phyloP scores from a whole-genome alignment of 92 coral and sea anemone genomes.

The Isaurus tuberculatus region DNA sequence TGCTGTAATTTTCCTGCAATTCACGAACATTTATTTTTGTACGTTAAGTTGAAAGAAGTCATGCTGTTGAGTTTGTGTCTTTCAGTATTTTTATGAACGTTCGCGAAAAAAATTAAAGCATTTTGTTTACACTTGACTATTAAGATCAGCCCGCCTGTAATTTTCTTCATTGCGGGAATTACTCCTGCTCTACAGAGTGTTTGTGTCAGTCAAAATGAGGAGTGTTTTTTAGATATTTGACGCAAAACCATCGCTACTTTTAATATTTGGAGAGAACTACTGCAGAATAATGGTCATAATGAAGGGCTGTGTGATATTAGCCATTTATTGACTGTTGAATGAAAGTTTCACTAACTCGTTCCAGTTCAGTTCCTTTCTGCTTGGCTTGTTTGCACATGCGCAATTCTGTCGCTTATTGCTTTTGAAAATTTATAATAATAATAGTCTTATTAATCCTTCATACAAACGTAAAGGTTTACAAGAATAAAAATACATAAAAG shows the following conservation, averaged over 20 bases:
- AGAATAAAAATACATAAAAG: too few relatives aligned
- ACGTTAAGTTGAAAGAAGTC: neutral
- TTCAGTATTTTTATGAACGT: neutral
- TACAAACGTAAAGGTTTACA: too few relatives aligned
- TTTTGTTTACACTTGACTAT: neutral
- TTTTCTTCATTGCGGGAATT: neutral
- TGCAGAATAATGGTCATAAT: neutral
- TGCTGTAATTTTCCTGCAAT: neutral
- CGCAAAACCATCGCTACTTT: neutral
- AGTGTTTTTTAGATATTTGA: neutral
- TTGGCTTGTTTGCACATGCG: too few relatives aligned
- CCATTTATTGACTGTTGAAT: too few relatives aligned
- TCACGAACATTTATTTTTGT: neutral
- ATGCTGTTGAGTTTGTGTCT: neutral
- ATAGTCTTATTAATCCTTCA: too few relatives aligned
- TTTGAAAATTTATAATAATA: too few relatives aligned
- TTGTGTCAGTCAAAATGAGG: neutral
- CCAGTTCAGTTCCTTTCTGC: too few relatives aligned
- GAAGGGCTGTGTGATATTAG: too few relatives aligned
- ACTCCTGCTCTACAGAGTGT: neutral
- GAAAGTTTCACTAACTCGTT: too few relatives aligned
- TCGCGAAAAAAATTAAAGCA: neutral
- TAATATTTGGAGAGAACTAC: neutral
- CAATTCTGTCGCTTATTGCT: too few relatives aligned
- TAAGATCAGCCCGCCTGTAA: neutral